Evolutionary conservation across 2,797 vertebrate genomes (phyloP), one percentile per base, ranked within the genome.

Genomic region (Sandelia bainsii): DNA sequence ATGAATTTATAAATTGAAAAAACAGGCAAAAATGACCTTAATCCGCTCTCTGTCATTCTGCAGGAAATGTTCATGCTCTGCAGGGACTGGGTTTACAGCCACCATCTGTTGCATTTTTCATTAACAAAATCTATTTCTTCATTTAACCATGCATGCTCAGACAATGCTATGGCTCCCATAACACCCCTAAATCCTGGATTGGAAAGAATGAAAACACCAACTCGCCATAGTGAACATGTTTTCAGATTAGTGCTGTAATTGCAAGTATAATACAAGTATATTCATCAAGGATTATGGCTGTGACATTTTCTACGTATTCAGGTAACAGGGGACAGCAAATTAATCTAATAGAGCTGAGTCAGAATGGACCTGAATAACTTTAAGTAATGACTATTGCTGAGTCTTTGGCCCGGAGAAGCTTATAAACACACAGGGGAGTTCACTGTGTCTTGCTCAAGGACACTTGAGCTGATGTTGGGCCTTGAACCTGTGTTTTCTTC

Each of bases 101-200:
- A 77, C 93, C 93, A 93, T 93, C 93, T 94, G 93, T 92, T 93
- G 91, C 88, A 65, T 93, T 93, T 94, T 94, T 92, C 91, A 93
- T 93, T 93, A 93, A 92, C 91, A 90, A 91, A 92, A 93, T 93
- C 91, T 92, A 93, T 92, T 91, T 87, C 90, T 92, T 86, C 90
- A 84, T 91, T 93, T 93, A 91, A 85, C 87, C 90, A 75, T 88
- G 91, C 90, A 57, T 83, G 87, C 92, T 88, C 90, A 92, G 87
- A 92, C 91, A 92, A 91, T 91, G 84, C 82, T 72, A 71, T 44
- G 81, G 85, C 85, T 89, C 89, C 89, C 92, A 86, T 64, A 85
- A 80, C 86, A 42, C 79, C 76, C 69, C 70, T 88, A 92, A 91
- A 90, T 90, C 86, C 90, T 77, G 87, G 83, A 90, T 89, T 80